These are phyloP conservation scores for Aproaerema taeniolella DNA, from an alignment of 2,888 invertebrate genomes.

Conservation along the genomic window DNA sequence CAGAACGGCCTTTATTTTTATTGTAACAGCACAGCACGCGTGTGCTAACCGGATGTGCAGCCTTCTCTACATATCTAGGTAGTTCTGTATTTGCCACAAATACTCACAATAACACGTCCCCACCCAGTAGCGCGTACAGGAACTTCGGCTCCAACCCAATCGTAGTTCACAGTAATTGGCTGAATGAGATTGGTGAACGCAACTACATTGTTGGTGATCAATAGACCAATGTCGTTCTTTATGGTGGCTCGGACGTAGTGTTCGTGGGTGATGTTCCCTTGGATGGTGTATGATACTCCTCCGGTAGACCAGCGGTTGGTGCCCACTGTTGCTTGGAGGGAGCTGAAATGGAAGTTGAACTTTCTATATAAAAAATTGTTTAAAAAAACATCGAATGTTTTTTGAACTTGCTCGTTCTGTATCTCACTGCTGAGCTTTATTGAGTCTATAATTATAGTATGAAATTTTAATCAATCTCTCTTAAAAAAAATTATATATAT, in stretches of 20 bases:
- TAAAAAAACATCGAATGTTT: too few relatives aligned
- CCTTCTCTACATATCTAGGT: background rate
- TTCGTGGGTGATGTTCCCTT: background rate
- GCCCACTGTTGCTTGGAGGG: background rate
- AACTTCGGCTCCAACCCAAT: slow-evolving; percentile 25
- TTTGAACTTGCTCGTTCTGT: too few relatives aligned
- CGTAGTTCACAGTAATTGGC: slow-evolving; percentile 27
- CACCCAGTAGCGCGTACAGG: slow-evolving; percentile 41
- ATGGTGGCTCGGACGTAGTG: slow-evolving; percentile 16
- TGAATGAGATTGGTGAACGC: slow-evolving; percentile 18
- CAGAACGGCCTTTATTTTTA: too few relatives aligned
- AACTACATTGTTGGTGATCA: slow-evolving; percentile 31
- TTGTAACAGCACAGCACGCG: too few relatives aligned
- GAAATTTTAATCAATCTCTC: too few relatives aligned
- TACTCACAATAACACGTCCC: slow-evolving; percentile 45
- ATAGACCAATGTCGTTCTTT: slow-evolving; percentile 37
- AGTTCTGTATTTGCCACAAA: too few relatives aligned
- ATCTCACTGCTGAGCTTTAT: too few relatives aligned
- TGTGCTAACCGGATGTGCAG: too few relatives aligned
- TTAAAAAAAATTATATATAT: too few relatives aligned
- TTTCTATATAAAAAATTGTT: too few relatives aligned
- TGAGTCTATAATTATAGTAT: too few relatives aligned
- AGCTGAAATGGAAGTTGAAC: background rate
- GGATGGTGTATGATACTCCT: background rate
- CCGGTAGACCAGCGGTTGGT: background rate